Evolutionary conservation across 2,888 invertebrate species (phyloP), one percentile per base, ranked within the genome.

Genomic region (Spilosoma lubricipeda): DNA sequence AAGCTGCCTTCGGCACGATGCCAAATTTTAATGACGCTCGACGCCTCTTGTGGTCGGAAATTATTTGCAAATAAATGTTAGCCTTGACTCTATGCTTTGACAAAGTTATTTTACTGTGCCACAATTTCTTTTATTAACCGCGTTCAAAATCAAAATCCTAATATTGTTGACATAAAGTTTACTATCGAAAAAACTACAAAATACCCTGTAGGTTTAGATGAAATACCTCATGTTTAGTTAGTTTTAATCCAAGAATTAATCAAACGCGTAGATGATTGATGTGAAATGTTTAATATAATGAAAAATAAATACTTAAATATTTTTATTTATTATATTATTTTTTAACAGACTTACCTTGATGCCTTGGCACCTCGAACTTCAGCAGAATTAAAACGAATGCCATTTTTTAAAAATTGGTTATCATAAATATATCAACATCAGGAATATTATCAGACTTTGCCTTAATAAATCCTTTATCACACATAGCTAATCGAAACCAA

Each of bases 21-120:
- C 89, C 90, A 90, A 89, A 89, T 87, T 88, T 89, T 88, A 89
- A 89, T 89, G 89, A 87, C 83, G 72, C 78, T 74, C 75, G 79
- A 82, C 83, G 83, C 84, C 81, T 80, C 72, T 67, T 76, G 78
- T 73, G 82, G 78, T 80, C 76, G 80, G 84, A 87, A 86, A 87
- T 87, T 88, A 88, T 88, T 88, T 82, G 84, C 85, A 86, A 88
- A 87, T 86, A 87, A 85, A 82, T 76, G 77, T 76, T 80, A 84
- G 82, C 86, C 86, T 87, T 88, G 86, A 85, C 81, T 83, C 81
- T 80, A 79, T 78, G 72, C 80, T 72, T 79, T 79, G 77, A 78
- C 80, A 82, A 85, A 82, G 70, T 76, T 80, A 79, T 80, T 77
- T 76, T 75, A 67, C 68, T 18, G 72, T 33, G 59, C 59, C 36